These are phyloP conservation scores for Dascyllus trimaculatus DNA, from an alignment of 2,113 vertebrate genomes.

Conservation along the genomic window DNA sequence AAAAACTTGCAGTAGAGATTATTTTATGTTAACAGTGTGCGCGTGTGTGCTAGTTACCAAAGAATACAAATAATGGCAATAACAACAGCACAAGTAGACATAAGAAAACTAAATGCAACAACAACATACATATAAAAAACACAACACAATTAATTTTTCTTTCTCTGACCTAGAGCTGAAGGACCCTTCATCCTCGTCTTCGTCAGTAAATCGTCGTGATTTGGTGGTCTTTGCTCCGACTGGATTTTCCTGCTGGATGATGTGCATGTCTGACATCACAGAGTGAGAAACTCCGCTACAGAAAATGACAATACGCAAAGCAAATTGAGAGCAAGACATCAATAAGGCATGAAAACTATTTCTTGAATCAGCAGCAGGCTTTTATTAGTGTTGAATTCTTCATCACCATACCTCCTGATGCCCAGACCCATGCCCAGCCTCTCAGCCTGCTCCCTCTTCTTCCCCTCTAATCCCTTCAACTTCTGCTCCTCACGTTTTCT, in stretches of 20 bases:
- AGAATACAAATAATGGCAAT: no score
- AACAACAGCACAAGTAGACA: no score
- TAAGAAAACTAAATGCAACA: no score
- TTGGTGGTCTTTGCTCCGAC: slow-evolving; percentile 69
- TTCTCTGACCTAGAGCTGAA: slow-evolving; percentile 81
- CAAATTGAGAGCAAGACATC: background rate
- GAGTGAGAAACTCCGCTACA: slow-evolving; percentile 95
- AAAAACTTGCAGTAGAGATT: no score
- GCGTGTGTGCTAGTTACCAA: no score
- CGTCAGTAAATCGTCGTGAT: slow-evolving; percentile 84
- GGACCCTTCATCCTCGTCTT: slow-evolving; percentile 82
- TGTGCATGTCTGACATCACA: slow-evolving; percentile 93
- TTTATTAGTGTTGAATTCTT: background rate
- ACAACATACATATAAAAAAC: no score
- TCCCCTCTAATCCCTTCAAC: slow-evolving; percentile 83
- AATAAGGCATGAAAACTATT: background rate
- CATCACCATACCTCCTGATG: slow-evolving; percentile 73
- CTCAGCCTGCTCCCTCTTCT: slow-evolving; percentile 90
- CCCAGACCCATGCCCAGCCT: slow-evolving; percentile 94
- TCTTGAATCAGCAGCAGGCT: no score
- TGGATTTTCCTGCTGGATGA: slow-evolving; percentile 93
- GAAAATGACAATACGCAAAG: background rate
- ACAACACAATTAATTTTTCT: no score
- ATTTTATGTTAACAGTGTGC: no score
- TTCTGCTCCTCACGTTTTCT: slow-evolving; percentile 86